A percentile compares a stretch with the other conserved stretches of the same genome.
Conservation (phyloP, 2,797 vertebrate species). For the Mionectes olivaceus region DNA sequence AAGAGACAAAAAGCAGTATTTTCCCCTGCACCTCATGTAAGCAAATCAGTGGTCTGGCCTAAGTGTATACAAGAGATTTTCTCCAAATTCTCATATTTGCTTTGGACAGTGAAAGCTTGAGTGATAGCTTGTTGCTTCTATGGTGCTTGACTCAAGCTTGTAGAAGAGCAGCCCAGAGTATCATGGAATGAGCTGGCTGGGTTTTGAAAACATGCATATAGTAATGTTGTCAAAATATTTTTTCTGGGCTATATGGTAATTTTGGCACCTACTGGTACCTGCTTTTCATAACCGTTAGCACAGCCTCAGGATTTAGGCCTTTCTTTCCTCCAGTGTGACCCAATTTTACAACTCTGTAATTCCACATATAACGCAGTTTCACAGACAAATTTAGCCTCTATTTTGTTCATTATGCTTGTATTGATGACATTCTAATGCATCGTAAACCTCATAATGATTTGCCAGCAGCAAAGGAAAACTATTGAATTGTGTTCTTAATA, state of each 20-base stretch:
- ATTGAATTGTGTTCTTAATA: conserved; percentile 17
- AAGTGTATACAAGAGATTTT: background rate
- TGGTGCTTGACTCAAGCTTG: background rate
- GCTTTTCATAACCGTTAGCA: background rate
- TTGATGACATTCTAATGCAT: background rate
- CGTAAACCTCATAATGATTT: background rate
- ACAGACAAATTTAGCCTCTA: background rate
- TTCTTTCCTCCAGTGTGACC: background rate
- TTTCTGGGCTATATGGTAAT: background rate
- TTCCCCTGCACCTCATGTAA: background rate
- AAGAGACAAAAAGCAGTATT: background rate
- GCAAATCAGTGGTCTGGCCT: background rate
- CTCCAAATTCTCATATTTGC: background rate
- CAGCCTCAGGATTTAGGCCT: background rate
- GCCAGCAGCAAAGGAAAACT: background rate
- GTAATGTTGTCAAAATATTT: background rate
- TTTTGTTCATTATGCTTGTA: background rate
- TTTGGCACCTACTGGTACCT: background rate
- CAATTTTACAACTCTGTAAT: background rate
- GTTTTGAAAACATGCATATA: background rate
- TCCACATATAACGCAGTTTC: background rate
- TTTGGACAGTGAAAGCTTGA: background rate
- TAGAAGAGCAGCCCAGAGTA: background rate
- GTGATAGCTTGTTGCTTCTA: background rate
- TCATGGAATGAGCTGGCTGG: background rate